Percentiles rank a stretch among this genome's conserved stretches.
phyloP scores from a whole-genome alignment of 2,888 invertebrate species.

The Polyommatus icarus region DNA sequence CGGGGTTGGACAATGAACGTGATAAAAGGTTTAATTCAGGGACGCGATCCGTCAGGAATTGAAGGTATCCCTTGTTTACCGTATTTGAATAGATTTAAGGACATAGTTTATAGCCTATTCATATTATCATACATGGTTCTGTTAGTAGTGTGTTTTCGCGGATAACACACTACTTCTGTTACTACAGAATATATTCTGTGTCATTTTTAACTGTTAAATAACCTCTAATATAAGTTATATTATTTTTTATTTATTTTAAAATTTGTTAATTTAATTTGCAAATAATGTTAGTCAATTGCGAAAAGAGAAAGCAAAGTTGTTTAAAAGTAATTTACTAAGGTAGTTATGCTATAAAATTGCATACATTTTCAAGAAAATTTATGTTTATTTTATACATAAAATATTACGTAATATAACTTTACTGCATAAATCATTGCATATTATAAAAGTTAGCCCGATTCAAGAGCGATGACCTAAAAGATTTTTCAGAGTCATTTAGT shows the following conservation, averaged over 20 bases:
- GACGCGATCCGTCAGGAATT: neutral
- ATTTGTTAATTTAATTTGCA: neutral
- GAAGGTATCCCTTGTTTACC: neutral
- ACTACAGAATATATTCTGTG: too few species aligned
- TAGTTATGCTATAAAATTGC: neutral
- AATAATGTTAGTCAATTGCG: neutral
- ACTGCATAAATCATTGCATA: neutral
- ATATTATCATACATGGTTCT: too few species aligned
- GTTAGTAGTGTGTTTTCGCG: too few species aligned
- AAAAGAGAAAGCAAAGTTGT: neutral
- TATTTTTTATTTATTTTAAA: neutral
- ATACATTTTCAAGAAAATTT: neutral
- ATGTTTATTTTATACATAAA: neutral
- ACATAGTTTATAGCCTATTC: neutral
- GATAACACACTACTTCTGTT: too few species aligned
- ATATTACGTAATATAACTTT: neutral
- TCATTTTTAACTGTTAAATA: neutral
- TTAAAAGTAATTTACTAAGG: neutral
- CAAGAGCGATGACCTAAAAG: neutral
- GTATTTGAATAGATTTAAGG: neutral
- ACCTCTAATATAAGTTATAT: neutral
- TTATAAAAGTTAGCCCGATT: neutral
- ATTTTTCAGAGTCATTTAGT: neutral
- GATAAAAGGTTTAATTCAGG: neutral
- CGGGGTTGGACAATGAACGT: conserved; percentile 4